Percentiles rank a stretch among this genome's conserved stretches.
These are phyloP conservation scores for Parambassis ranga DNA, from an alignment of 2,797 vertebrate species.

Conservation along the genomic window DNA sequence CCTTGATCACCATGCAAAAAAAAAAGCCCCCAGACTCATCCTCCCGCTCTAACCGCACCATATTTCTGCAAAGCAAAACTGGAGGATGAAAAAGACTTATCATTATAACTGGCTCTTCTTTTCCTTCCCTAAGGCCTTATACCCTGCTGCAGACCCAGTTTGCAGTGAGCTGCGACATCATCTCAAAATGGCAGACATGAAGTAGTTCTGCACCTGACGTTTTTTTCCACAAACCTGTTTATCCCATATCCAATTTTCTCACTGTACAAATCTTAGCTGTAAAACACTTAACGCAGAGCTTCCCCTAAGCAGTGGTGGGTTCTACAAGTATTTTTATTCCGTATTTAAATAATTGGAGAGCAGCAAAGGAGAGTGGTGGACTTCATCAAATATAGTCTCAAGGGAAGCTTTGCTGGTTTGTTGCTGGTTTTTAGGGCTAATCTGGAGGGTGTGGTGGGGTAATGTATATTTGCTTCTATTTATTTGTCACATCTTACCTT, in stretches of 20 bases:
- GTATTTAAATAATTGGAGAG: slow-evolving; percentile 32
- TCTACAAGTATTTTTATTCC: slow-evolving; percentile 11
- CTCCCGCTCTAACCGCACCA: slow-evolving; percentile 11
- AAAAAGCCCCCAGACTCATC: neutral
- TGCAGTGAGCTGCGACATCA: slow-evolving; percentile 48
- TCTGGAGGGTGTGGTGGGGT: slow-evolving; percentile 34
- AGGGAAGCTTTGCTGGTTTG: slow-evolving; percentile 33
- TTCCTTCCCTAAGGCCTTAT: slow-evolving; percentile 65
- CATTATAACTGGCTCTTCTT: slow-evolving; percentile 31
- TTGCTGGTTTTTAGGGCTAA: slow-evolving; percentile 55
- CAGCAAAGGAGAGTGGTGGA: slow-evolving; percentile 27
- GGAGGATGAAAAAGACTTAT: slow-evolving; percentile 37
- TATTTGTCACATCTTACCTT: slow-evolving; percentile 73
- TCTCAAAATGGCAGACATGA: slow-evolving; percentile 51
- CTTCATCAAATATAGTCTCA: slow-evolving; percentile 9
- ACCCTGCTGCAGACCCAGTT: slow-evolving; percentile 46
- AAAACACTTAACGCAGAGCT: slow-evolving; percentile 24
- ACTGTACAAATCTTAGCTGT: slow-evolving; percentile 33
- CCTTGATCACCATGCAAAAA: slow-evolving; percentile 18
- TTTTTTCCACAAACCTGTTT: slow-evolving; percentile 49
- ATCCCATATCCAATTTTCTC: slow-evolving; percentile 21
- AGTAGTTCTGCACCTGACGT: slow-evolving; percentile 30
- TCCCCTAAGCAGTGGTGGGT: slow-evolving; percentile 27
- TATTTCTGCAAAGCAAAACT: slow-evolving; percentile 22
- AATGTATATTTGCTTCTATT: slow-evolving; percentile 77